Evolutionary conservation across 2,113 vertebrate genomes (phyloP).

Genomic region (Hirundichthys speculiger): DNA sequence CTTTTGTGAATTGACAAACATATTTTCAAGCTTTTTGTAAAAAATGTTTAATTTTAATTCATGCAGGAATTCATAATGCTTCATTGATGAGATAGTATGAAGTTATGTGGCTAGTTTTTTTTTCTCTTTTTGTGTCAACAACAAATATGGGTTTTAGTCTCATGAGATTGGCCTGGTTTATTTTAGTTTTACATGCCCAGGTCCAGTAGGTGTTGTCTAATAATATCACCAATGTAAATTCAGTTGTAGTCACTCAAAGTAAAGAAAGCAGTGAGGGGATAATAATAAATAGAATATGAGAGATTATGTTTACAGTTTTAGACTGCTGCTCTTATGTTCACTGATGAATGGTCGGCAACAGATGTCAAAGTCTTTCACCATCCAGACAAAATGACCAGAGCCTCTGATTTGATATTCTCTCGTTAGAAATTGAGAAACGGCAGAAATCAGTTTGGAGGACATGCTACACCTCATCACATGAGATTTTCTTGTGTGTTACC

Average conservation of each 20-base stretch:
- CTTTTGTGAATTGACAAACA: too few relatives aligned
- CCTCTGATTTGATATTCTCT: background rate
- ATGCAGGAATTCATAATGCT: too few relatives aligned
- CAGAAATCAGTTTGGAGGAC: too few relatives aligned
- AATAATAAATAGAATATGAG: background rate
- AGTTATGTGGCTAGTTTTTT: too few relatives aligned
- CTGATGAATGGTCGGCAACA: background rate
- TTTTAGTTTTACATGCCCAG: conserved; percentile 5
- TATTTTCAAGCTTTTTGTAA: too few relatives aligned
- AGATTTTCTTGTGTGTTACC: too few relatives aligned
- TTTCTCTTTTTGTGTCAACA: too few relatives aligned
- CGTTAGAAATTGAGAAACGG: background rate
- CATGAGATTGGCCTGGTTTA: background rate
- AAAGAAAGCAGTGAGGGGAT: background rate
- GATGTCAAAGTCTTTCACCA: background rate
- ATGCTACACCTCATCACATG: too few relatives aligned
- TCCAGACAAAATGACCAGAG: background rate
- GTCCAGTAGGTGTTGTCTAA: conserved; percentile 14
- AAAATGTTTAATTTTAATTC: too few relatives aligned
- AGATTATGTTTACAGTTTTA: conserved; percentile 5
- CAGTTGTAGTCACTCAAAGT: conserved; percentile 13
- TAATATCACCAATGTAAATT: conserved; percentile 29
- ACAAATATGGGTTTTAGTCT: too few relatives aligned
- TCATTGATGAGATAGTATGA: too few relatives aligned
- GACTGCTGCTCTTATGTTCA: background rate